Conservation (phyloP, 2,113 vertebrate species). For the Gallinago undulata region DNA sequence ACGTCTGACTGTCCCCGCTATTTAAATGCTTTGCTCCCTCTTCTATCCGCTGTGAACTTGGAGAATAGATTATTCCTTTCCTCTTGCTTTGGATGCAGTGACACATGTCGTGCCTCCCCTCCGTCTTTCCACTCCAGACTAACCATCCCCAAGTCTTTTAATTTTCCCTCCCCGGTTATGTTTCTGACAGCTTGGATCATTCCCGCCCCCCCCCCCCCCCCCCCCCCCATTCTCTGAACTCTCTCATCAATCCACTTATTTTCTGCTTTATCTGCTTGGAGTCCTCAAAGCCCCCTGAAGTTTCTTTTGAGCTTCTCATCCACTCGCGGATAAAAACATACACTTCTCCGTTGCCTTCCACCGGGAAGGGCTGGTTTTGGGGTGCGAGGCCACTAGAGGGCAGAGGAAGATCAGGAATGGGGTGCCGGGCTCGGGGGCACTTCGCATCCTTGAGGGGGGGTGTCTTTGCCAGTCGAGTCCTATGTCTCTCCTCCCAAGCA, state of each 20-base stretch:
- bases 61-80: background rate
- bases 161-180: background rate
- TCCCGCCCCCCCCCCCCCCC: no score
- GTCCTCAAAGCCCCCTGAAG: background rate
- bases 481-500: accelerated
- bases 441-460: background rate
- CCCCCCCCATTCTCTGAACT: background rate
- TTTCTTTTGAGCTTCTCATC: background rate
- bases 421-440: background rate
- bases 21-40: background rate
- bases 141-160: background rate
- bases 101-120: background rate
- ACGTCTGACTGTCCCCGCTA: background rate
- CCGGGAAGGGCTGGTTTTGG: background rate
- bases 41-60: accelerated
- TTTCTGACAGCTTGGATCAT: background rate
- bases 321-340: background rate
- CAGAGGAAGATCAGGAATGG: conserved; percentile 30
- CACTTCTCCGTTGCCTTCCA: background rate
- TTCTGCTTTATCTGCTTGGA: background rate
- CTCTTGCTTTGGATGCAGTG: background rate
- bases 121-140: background rate
- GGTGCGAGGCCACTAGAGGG: conserved; percentile 16
- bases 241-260: background rate
- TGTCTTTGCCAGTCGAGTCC: no score